Base-by-base conservation (phyloP, 2,888 invertebrate species). In the Norana najaformis region DNA sequence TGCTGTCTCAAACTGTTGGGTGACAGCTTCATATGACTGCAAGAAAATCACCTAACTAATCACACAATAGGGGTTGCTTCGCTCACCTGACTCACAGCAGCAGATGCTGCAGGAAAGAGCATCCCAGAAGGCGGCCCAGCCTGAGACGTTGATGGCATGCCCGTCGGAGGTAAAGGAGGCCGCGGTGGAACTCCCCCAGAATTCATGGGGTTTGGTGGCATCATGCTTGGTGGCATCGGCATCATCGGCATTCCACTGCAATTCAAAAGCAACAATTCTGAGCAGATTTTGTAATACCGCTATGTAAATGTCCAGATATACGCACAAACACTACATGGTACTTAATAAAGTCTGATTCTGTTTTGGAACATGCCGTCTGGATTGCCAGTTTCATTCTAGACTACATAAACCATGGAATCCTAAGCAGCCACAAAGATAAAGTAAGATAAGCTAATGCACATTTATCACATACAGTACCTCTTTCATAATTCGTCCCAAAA, bases 221-320 rank as follows among this genome's bases (percentile, higher is more conserved):
- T 37, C 92, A 92, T 89, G 91, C 91, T 82, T 91, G 92, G 83
- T 39, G 88, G 89, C 90, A 89, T 88, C 85, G 85, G 83, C 89
- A 85, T 90, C 14, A 88, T 90, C 38, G 90, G 88, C 90, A 91
- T 91, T 47, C 82, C 90, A 35, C 89, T 83, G 89, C 47, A 89
- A 89, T 14, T 4, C 39, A 90, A 36, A 91, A 69, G n/a, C 69
- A 69, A 13, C 30, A 69, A n/a, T 69, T 69, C n/a, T 13, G 11
- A 1, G 11, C 69, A 69, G 69, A 69, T 69, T n/a, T n/a, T n/a
- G 8, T 69, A 8, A 8, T 6, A 69, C 30, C n/a, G 11, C 47
- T 23, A 47, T 23, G 23, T 23, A 47, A 47, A 4, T 47, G 47
- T 23, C 23, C n/a, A 30, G n/a, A 30, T 69, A 69, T 8, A n/a